Conservation (phyloP, 2,797 vertebrate genomes). For the Perdix hodgsoniae region DNA sequence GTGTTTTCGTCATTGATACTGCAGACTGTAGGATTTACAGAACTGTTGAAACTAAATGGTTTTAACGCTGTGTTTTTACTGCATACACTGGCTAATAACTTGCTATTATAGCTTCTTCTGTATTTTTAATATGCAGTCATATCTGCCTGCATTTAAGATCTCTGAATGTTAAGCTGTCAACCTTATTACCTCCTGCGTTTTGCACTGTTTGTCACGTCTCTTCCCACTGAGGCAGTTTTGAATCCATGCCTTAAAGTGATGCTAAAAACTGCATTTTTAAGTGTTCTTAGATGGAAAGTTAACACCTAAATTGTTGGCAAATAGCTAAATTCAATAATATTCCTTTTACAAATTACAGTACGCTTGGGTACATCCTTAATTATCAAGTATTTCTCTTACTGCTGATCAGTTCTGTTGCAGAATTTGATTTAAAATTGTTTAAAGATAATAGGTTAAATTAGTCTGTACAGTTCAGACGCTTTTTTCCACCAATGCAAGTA, state of each 20-base stretch:
- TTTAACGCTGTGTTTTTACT: conserved; percentile 36
- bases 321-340: not conserved
- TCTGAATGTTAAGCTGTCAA: not conserved
- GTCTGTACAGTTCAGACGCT: not conserved
- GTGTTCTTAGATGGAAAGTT: not conserved
- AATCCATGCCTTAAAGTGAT: not conserved
- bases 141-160: not conserved
- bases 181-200: not conserved
- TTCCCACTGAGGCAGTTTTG: not conserved
- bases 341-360: not conserved
- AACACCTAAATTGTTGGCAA: not conserved
- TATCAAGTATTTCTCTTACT: not conserved
- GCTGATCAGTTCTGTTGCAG: not conserved
- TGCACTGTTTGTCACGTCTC: not conserved
- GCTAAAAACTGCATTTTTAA: not conserved
- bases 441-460: not conserved
- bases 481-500: not conserved
- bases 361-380: not conserved
- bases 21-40: not conserved
- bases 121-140: not conserved
- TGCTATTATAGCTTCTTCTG: not conserved
- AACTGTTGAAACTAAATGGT: not conserved
- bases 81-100: not conserved
- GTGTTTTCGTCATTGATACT: not conserved
- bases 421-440: not conserved